Base-by-base conservation (phyloP, 2,888 invertebrate species). In the Cosmia pyralina region DNA sequence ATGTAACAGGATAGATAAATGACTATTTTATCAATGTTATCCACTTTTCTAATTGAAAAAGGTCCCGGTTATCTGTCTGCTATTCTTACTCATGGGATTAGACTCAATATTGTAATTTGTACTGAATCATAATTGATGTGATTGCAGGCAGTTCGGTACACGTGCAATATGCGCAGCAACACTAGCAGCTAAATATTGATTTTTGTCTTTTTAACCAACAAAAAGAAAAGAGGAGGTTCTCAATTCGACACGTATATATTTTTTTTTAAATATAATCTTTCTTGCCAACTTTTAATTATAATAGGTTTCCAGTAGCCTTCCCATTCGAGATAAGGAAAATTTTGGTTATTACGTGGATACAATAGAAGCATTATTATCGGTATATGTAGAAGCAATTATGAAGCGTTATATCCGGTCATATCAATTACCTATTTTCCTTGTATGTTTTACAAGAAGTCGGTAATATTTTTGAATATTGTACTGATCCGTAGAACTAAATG, bases 1-100 rank as follows among this genome's bases (percentile, higher is more conserved):
- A 7, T 52, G 6, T 72, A 57, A 72, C 60, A 57, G 10, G 22
- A 46, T 66, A 44, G 66, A 63, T 62, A 66, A 57, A 60, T n/a
- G 2, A 46, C 46, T 52, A 34, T 53, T 52, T 46, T 13, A 58
- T 52, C n/a, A 76, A 55, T 63, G 28, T 55, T 38, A 55, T n/a
- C 44, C 11, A 52, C 50, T 72, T 34, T 15, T 34, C 59, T 38
- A 38, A 46, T 46, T 46, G 22, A 66, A 66, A 15, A 52, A 44
- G 19, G n/a, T 15, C 19, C 19, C 22, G 8, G 34, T 19, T 63
- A 63, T 44, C 48, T 44, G 6, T 48, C 38, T 46, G 28, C 28
- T 11, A 28, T 58, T 59, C 8, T 8, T 28, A 28, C n/a, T n/a
- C 55, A 2, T 59, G 15, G 15, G 19, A n/a, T 41, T 28, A 15